phyloP scores from a whole-genome alignment of 2,797 vertebrate species.

The Catharus ustulatus region DNA sequence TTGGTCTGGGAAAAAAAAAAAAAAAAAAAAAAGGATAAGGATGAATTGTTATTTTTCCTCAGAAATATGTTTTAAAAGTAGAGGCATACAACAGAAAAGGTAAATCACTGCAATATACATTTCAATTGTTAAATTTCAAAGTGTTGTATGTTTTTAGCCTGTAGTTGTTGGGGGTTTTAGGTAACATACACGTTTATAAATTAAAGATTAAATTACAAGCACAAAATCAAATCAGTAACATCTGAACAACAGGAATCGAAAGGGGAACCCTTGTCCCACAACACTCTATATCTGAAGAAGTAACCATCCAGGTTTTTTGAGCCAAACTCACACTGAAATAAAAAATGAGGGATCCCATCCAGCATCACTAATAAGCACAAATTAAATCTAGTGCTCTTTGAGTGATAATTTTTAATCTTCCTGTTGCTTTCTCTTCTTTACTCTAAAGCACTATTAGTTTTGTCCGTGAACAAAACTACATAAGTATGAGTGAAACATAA shows the following conservation, averaged over 20 bases:
- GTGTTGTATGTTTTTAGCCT: neutral
- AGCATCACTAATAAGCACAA: neutral
- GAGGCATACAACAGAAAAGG: neutral
- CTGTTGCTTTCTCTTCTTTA: neutral
- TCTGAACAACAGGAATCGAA: neutral
- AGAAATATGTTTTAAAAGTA: neutral
- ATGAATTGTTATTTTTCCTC: neutral
- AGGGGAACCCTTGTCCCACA: neutral
- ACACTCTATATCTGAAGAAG: neutral
- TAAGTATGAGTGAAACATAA: neutral
- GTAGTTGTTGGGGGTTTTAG: neutral
- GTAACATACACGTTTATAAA: neutral
- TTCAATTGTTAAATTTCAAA: constrained; percentile 6
- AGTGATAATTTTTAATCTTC: neutral
- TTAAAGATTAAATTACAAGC: neutral
- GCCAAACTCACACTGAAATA: neutral
- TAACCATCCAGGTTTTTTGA: neutral
- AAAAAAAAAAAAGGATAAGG: neutral
- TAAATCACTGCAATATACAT: neutral
- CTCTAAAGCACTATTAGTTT: neutral
- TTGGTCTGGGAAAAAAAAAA: constrained; percentile 82
- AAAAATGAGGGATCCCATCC: neutral
- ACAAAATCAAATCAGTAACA: neutral
- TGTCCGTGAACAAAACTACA: neutral
- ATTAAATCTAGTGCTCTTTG: neutral